Percentiles rank a stretch among this genome's conserved stretches.
These are phyloP conservation scores for Brenthis daphne DNA, from an alignment of 2,888 invertebrate species.

Conservation along the genomic window DNA sequence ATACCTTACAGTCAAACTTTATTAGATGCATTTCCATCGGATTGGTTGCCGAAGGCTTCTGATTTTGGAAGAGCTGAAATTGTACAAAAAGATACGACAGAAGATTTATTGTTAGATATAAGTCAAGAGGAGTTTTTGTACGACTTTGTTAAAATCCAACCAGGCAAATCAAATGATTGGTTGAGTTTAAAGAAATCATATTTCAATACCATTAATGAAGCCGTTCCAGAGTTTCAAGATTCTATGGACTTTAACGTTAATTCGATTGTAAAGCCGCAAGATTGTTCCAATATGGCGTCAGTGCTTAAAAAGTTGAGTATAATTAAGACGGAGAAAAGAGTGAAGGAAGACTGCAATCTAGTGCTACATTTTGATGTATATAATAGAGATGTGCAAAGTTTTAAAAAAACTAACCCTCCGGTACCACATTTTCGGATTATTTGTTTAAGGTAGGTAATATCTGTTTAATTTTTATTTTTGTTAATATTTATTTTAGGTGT, in stretches of 20 bases:
- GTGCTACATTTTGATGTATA: conserved; percentile 71
- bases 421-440: conserved; percentile 70
- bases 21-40: conserved; percentile 48
- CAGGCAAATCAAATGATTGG: conserved; percentile 57
- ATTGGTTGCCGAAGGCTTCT: conserved; percentile 59
- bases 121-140: conserved; percentile 56
- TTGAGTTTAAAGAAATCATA: conserved; percentile 62
- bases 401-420: conserved; percentile 64
- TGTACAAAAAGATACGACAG: conserved; percentile 43
- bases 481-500: background rate
- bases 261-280: conserved; percentile 55
- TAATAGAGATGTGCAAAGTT: conserved; percentile 67
- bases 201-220: conserved; percentile 55
- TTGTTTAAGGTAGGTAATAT: conserved; percentile 66
- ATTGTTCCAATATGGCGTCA: conserved; percentile 55
- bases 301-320: conserved; percentile 64
- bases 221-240: conserved; percentile 49
- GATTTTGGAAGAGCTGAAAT: conserved; percentile 68
- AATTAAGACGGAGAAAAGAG: conserved; percentile 51
- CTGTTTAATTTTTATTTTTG: no score
- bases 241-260: conserved; percentile 34
- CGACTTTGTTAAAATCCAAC: conserved; percentile 56
- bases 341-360: conserved; percentile 47
- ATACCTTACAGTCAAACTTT: conserved; percentile 44
- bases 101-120: conserved; percentile 46